Evolutionary conservation across 2,888 invertebrate species (phyloP).

Genomic region (Carterocephalus palaemon): DNA sequence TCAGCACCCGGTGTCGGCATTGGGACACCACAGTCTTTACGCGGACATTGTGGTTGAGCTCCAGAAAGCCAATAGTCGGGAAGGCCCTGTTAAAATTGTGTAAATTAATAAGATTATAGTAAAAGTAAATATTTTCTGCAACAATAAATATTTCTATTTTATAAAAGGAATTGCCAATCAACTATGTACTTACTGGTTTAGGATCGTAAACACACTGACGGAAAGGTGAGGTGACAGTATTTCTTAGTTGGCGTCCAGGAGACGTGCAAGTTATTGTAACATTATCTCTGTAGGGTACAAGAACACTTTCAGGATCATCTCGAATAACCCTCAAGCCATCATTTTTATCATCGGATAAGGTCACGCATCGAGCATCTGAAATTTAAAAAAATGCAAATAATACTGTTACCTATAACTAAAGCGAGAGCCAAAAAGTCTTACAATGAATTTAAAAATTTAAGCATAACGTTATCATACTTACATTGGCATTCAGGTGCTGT

Average conservation of each 20-base stretch:
- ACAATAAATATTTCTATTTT: neutral
- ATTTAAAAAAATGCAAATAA: constrained; percentile 27
- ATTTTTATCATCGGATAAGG: constrained; percentile 91
- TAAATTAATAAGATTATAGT: constrained; percentile 32
- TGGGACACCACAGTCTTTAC: constrained; percentile 94
- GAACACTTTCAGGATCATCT: constrained; percentile 88
- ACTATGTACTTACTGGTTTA: constrained; percentile 80
- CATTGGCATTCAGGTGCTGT: constrained; percentile 95
- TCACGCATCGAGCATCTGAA: constrained; percentile 93
- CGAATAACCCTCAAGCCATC: constrained; percentile 90
- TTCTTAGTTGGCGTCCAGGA: constrained; percentile 86
- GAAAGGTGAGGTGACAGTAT: constrained; percentile 90
- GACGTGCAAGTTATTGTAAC: constrained; percentile 90
- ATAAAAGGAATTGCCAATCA: neutral
- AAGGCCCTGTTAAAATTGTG: no score
- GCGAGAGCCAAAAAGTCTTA: constrained; percentile 10
- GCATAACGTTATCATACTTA: constrained; percentile 72
- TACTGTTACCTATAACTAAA: constrained; percentile 7
- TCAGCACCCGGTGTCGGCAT: constrained; percentile 95
- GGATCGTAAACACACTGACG: constrained; percentile 98
- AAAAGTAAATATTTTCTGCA: neutral
- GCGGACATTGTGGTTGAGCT: constrained; percentile 89
- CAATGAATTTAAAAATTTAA: neutral
- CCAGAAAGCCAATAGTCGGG: constrained; percentile 96
- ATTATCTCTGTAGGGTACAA: constrained; percentile 93